Evolutionary conservation across 2,888 invertebrate species (phyloP).

Genomic region (Cantharis lateralis): DNA sequence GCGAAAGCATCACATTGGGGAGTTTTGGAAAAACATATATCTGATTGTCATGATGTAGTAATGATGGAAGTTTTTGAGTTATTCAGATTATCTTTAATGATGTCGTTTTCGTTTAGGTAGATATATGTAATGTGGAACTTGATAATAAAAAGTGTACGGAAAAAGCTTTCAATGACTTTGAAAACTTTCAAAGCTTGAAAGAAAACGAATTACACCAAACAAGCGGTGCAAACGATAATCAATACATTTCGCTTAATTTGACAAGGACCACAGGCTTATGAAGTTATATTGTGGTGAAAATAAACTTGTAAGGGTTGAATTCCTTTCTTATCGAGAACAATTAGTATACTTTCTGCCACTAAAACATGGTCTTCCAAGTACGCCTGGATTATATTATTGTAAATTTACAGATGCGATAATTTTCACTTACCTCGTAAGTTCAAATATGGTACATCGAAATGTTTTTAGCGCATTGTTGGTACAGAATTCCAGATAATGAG

Average conservation of each 20-base stretch:
- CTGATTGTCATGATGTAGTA: not conserved
- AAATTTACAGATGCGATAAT: not conserved
- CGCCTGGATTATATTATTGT: not conserved
- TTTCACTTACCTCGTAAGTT: not conserved
- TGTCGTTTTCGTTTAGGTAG: not conserved
- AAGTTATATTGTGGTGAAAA: not conserved
- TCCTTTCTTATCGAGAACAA: not conserved
- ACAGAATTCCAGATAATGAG: constrained; percentile 12
- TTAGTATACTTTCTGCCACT: not conserved
- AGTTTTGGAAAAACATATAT: not conserved
- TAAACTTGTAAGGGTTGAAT: not conserved
- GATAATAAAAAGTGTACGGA: not conserved
- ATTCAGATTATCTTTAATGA: not conserved
- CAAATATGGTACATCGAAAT: not conserved
- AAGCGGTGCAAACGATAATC: not conserved
- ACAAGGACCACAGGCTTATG: not conserved
- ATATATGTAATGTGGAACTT: not conserved
- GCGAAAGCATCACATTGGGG: not conserved
- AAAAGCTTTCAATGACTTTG: not conserved
- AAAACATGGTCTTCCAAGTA: not conserved
- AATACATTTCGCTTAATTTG: not conserved
- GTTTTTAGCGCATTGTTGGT: constrained; percentile 1
- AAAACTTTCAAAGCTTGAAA: not conserved
- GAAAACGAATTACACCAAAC: not conserved
- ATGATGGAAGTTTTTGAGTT: not conserved